Evolutionary conservation across 2,113 vertebrate genomes (phyloP).

Genomic region (Chaetorhynchus papuensis): DNA sequence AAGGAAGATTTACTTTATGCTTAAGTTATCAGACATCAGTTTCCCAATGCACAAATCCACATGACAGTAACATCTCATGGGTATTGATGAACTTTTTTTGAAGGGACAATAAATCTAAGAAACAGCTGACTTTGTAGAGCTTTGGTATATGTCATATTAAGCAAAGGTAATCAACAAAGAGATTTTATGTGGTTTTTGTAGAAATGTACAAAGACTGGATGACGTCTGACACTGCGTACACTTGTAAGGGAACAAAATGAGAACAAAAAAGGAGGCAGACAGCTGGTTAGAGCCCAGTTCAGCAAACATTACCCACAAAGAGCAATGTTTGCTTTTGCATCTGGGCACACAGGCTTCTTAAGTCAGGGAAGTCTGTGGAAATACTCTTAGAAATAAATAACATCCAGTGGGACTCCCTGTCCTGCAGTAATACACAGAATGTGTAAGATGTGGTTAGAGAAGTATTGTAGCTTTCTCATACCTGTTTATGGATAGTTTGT

Average conservation of each 20-base stretch:
- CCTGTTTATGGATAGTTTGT: background rate
- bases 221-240: fast-evolving
- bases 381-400: background rate
- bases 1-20: background rate
- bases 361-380: background rate
- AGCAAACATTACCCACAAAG: background rate
- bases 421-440: background rate
- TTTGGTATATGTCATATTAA: background rate
- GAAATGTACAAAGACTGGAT: background rate
- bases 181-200: background rate
- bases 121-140: background rate
- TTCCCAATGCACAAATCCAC: background rate
- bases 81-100: background rate
- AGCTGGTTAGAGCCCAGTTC: background rate
- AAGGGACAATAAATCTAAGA: background rate
- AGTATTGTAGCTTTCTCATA: background rate
- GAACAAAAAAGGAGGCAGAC: background rate
- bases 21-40: background rate
- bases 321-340: background rate
- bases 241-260: background rate
- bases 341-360: background rate
- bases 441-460: background rate
- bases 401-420: background rate
- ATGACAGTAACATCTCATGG: background rate
- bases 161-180: background rate